Evolutionary conservation across 2,888 invertebrate genomes (phyloP).

Genomic region (Noctua comes): DNA sequence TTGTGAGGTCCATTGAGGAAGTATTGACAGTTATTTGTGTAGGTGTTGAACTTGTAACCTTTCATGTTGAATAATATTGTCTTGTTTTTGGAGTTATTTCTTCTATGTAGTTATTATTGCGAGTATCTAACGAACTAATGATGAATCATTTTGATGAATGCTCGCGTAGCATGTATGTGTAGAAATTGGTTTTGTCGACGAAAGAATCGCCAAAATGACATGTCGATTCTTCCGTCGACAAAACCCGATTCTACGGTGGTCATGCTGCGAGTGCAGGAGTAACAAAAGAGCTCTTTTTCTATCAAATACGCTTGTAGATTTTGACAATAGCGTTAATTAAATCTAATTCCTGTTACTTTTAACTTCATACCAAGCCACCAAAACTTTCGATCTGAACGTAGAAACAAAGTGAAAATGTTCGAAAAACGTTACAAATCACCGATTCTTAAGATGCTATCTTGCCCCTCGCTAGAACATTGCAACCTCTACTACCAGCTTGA

Average conservation of each 20-base stretch:
- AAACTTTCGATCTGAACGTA: conserved; percentile 2
- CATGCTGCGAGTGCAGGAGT: background rate
- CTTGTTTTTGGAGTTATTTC: background rate
- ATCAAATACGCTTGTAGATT: background rate
- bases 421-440: conserved; percentile 31
- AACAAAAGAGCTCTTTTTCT: background rate
- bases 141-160: too few species aligned
- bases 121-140: background rate
- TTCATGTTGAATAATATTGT: background rate
- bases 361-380: background rate
- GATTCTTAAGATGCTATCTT: conserved; percentile 21
- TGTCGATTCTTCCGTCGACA: too few species aligned
- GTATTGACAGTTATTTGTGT: conserved; percentile 19
- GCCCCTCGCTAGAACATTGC: conserved; percentile 1
- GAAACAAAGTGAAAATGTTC: background rate
- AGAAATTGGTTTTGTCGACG: too few species aligned
- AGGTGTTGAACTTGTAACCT: conserved; percentile 11
- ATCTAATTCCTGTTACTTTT: background rate
- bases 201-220: too few species aligned
- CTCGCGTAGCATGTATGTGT: too few species aligned
- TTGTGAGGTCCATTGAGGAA: conserved; percentile 24
- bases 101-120: background rate
- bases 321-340: background rate
- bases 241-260: too few species aligned
- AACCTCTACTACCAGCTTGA: conserved; percentile 20